phyloP scores from a whole-genome alignment of 2,797 vertebrate genomes.

The Ctenosaura bakeri region DNA sequence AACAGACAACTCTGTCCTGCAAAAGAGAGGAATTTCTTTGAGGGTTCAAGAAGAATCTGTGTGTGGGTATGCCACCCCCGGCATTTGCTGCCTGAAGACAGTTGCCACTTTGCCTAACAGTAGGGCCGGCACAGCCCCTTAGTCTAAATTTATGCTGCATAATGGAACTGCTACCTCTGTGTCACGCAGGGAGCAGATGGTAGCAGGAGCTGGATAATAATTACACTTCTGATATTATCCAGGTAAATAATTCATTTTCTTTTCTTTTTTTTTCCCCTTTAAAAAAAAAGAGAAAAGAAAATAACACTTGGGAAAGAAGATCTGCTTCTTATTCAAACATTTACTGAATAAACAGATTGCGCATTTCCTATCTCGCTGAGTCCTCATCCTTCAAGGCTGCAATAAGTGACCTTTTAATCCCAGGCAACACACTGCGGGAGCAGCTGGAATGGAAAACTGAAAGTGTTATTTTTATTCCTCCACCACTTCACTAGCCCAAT shows the following conservation, averaged over 20 bases:
- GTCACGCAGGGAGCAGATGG: neutral
- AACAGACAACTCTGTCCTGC: no score
- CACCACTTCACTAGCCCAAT: conserved; percentile 55
- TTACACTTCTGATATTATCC: conserved; percentile 71
- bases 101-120: neutral
- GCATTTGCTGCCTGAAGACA: neutral
- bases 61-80: neutral
- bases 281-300: neutral
- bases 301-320: conserved; percentile 58
- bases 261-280: conserved; percentile 6
- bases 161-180: neutral
- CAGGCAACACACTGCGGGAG: conserved; percentile 59
- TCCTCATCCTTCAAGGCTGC: conserved; percentile 69
- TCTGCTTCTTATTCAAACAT: conserved; percentile 74
- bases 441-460: conserved; percentile 70
- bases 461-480: conserved; percentile 62
- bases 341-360: conserved; percentile 76
- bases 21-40: no score
- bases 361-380: conserved; percentile 51
- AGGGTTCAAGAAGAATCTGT: no score
- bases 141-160: no score
- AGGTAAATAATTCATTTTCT: conserved; percentile 58
- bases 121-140: neutral
- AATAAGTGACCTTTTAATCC: conserved; percentile 74
- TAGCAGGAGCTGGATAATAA: conserved; percentile 49